Evolutionary conservation across 2,113 vertebrate genomes (phyloP).

Genomic region (Oncorhynchus mykiss): DNA sequence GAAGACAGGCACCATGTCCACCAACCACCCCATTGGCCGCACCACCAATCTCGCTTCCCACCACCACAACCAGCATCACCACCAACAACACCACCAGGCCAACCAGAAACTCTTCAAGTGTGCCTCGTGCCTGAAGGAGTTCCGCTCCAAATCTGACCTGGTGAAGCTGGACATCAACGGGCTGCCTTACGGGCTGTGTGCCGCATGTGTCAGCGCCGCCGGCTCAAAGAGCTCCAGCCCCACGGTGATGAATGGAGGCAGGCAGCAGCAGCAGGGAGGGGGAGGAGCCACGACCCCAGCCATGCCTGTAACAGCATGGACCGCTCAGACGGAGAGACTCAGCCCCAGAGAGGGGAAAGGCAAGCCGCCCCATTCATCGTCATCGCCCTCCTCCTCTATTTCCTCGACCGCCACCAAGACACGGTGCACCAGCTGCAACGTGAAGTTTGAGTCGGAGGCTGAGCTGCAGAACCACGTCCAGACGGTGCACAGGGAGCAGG

Average conservation of each 20-base stretch:
- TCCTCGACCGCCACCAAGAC: slow-evolving; percentile 79
- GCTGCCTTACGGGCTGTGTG: slow-evolving; percentile 93
- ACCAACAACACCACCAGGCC: slow-evolving; percentile 65
- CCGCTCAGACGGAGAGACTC: slow-evolving; percentile 81
- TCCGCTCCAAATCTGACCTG: slow-evolving; percentile 93
- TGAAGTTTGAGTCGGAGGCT: slow-evolving; percentile 96
- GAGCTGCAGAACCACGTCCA: slow-evolving; percentile 95
- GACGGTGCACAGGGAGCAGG: slow-evolving; percentile 88
- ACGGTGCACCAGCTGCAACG: slow-evolving; percentile 94
- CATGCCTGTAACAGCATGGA: slow-evolving; percentile 64
- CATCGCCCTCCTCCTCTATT: slow-evolving; percentile 71
- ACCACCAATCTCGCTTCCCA: slow-evolving; percentile 48
- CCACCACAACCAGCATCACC: slow-evolving; percentile 45
- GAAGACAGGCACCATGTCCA: slow-evolving; percentile 90
- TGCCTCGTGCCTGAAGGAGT: slow-evolving; percentile 96
- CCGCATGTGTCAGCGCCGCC: slow-evolving; percentile 82
- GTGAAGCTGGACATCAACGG: slow-evolving; percentile 98
- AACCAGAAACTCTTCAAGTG: slow-evolving; percentile 91
- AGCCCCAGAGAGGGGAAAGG: slow-evolving; percentile 86
- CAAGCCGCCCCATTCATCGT: slow-evolving; percentile 81
- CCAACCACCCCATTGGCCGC: slow-evolving; percentile 77
- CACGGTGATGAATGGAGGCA: slow-evolving; percentile 82
- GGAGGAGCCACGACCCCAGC: slow-evolving; percentile 15
- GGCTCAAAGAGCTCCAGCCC: slow-evolving; percentile 93
- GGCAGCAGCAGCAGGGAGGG: slow-evolving; percentile 74